A percentile compares a stretch with the other conserved stretches of the same genome.
phyloP scores from a whole-genome alignment of 92 coral and sea anemone genomes.

The Epizoanthus stellaris region DNA sequence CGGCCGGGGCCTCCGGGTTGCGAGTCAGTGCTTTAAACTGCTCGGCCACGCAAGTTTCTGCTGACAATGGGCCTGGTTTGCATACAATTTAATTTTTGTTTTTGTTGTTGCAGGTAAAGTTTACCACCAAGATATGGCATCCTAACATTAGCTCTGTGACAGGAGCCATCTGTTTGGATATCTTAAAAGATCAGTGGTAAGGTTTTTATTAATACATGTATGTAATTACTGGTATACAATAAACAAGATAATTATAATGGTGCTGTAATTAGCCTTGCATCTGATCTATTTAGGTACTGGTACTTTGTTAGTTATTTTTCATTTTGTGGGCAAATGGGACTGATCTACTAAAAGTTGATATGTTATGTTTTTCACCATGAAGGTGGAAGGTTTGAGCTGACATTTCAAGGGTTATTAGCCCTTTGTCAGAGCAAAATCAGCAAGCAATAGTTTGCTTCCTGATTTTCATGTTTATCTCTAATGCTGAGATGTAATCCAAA shows the following conservation, averaged over 20 bases:
- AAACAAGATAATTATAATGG: background rate
- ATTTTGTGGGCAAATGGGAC: no score
- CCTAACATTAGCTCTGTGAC: slow-evolving; percentile 99
- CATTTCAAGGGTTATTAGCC: background rate
- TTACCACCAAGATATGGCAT: slow-evolving; percentile 96
- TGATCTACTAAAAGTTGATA: background rate
- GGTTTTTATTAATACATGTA: slow-evolving; percentile 3
- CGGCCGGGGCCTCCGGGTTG: no score
- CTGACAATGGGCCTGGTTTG: background rate
- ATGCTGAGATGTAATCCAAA: background rate
- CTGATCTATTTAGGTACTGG: no score
- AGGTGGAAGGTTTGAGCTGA: background rate
- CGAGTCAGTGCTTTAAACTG: no score
- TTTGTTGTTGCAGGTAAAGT: slow-evolving; percentile 70
- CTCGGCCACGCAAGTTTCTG: no score
- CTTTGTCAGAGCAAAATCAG: no score
- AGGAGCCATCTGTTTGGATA: slow-evolving; percentile 97
- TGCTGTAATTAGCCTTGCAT: no score
- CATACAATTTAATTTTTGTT: background rate
- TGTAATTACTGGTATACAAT: background rate
- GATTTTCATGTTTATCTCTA: background rate
- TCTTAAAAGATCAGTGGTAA: slow-evolving; percentile 96
- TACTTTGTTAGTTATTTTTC: no score
- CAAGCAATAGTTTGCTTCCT: background rate
- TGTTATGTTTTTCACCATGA: background rate